Evolutionary conservation across 2,888 invertebrate species (phyloP), one percentile per base, ranked within the genome.

Genomic region (Drosophila neotestacea): DNA sequence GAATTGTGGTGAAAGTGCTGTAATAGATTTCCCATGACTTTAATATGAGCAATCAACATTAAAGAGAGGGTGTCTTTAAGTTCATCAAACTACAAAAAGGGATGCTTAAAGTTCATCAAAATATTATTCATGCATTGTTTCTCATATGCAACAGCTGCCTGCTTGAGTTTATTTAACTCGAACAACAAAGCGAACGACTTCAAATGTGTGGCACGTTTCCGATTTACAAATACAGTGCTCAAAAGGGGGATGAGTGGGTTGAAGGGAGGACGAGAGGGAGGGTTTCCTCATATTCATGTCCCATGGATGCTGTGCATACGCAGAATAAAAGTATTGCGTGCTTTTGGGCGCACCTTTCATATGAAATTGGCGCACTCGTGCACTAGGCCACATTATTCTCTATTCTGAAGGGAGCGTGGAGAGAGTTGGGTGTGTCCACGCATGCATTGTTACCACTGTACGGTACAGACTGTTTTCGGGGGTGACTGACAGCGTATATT

Each of bases 311-410:
- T 87, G 87, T 30, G 51, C 54, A 65, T 28, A 62, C n/a, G 32
- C 48, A 30, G 11, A 13, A 30, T 54, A 41, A 75, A 85, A 89
- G 89, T 85, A 80, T 89, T 85, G 85, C 85, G 80, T 89, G 85
- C 86, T 76, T 81, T 77, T 70, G 80, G 83, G 88, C 79, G 77
- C 54, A 68, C 52, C 68, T 32, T 48, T 38, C 52, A 62, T 30
- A 59, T 34, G 44, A 65, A 69, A 81, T 84, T 90, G 87, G 87
- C 85, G 72, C 89, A 85, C 88, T 89, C 86, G 89, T 82, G 77
- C 85, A 85, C 73, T 89, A 64, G 77, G 87, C 52, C 81, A 79
- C 22, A 22, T 22, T 22, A 22, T 27, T 16, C 50, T 41, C 61
- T 30, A 9, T 22, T 22, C 16, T 4, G 16, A 44, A 36, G 54